These are phyloP conservation scores for Paraescarpia echinospica DNA, from an alignment of 1,140 invertebrate genomes.

Conservation along the genomic window DNA sequence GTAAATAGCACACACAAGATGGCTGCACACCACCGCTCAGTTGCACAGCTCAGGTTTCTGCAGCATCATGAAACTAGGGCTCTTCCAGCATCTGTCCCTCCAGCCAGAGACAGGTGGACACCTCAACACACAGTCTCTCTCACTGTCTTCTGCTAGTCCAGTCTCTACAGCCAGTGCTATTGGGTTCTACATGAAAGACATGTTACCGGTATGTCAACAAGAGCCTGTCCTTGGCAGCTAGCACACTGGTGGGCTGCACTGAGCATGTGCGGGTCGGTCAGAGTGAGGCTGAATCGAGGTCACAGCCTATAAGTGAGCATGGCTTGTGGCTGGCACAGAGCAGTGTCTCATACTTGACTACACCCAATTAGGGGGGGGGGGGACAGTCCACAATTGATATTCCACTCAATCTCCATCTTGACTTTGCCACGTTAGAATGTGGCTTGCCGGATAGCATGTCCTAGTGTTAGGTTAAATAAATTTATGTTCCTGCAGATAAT, in stretches of 20 bases:
- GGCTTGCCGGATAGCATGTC: background rate
- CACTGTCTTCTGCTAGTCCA: background rate
- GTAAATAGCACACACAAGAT: slow-evolving; percentile 5
- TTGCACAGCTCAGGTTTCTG: background rate
- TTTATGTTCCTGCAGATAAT: background rate
- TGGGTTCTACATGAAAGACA: background rate
- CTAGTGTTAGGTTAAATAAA: background rate
- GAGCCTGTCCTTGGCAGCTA: background rate
- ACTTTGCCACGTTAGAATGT: background rate
- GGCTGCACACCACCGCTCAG: background rate
- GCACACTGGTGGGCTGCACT: background rate
- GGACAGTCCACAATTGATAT: background rate
- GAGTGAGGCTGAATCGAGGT: slow-evolving; percentile 3
- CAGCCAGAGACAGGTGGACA: background rate
- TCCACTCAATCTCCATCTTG: background rate
- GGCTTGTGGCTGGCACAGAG: background rate
- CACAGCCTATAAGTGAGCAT: background rate
- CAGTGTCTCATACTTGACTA: background rate
- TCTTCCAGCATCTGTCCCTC: background rate
- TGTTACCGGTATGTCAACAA: background rate
- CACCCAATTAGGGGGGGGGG: background rate
- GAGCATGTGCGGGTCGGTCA: background rate
- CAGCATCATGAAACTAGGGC: background rate
- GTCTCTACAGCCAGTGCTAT: background rate
- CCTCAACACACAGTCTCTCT: background rate